phyloP scores from a whole-genome alignment of 2,113 vertebrate species.

The Neogale vison region DNA sequence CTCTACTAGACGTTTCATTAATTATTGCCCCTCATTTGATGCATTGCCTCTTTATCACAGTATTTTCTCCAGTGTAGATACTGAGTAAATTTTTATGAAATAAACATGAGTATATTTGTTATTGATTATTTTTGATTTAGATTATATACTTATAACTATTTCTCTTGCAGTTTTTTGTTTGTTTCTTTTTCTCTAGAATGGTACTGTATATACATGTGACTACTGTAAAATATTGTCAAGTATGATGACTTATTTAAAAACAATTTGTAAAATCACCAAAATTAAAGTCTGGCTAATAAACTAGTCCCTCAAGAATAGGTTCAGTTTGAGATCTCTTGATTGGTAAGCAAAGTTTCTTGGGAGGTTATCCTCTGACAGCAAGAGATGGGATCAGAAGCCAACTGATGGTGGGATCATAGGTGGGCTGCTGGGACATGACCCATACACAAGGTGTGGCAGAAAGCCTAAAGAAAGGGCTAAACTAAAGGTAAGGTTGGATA shows the following conservation, averaged over 20 bases:
- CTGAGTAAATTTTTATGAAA: neutral
- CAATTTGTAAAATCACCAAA: neutral
- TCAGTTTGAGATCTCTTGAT: neutral
- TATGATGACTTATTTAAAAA: neutral
- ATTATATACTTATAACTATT: neutral
- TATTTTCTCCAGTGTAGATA: neutral
- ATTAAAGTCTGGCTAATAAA: neutral
- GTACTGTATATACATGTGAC: neutral
- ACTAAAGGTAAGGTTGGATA: neutral
- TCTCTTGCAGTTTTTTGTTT: neutral
- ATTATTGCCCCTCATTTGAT: neutral
- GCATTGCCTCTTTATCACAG: neutral
- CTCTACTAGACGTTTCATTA: neutral
- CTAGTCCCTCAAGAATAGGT: neutral
- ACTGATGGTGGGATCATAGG: neutral
- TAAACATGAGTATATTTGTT: neutral
- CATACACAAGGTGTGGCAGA: fast-evolving
- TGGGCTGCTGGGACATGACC: fast-evolving
- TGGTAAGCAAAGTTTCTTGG: neutral
- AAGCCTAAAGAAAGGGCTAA: neutral
- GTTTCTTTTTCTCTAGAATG: neutral
- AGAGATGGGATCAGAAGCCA: fast-evolving
- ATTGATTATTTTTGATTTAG: neutral
- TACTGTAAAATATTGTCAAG: neutral
- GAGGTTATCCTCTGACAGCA: neutral